A percentile compares a stretch with the other conserved stretches of the same genome.
Conservation (phyloP, 64 coral and sea anemone species). For the Actinia tenebrosa region DNA sequence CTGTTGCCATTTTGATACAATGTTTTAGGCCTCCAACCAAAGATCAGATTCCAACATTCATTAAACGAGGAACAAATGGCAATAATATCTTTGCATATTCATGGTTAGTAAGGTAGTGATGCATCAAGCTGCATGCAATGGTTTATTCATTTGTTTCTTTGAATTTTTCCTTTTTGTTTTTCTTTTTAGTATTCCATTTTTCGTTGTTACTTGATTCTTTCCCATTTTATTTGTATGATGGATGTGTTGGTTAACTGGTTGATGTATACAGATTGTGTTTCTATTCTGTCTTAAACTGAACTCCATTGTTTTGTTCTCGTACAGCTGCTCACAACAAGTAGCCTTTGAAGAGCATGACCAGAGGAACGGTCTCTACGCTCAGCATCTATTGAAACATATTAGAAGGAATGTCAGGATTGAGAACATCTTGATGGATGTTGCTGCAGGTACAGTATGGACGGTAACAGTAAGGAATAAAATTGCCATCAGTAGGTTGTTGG, state of each 20-base stretch:
- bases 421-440: constrained; percentile 83
- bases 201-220: too few relatives aligned
- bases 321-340: constrained; percentile 81
- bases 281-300: too few relatives aligned
- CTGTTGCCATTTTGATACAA: background rate
- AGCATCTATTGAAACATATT: constrained; percentile 59
- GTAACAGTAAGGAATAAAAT: background rate
- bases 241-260: too few relatives aligned
- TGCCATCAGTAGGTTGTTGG: too few relatives aligned
- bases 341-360: constrained; percentile 52
- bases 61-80: constrained; percentile 54
- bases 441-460: constrained; percentile 41
- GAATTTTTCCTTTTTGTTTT: too few relatives aligned
- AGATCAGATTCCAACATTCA: constrained; percentile 20
- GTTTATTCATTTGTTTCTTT: too few relatives aligned
- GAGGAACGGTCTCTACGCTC: constrained; percentile 73
- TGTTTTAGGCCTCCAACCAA: constrained; percentile 58
- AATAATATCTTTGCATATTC: constrained; percentile 98
- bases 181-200: too few relatives aligned
- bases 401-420: constrained; percentile 65
- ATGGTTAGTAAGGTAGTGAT: constrained; percentile 37
- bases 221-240: too few relatives aligned
- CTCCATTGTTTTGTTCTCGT: background rate
- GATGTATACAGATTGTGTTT: too few relatives aligned
- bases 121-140: too few relatives aligned